Percentiles rank a stretch among this genome's conserved stretches.
Conservation (phyloP, 2,113 vertebrate genomes). For the Garra rufa region DNA sequence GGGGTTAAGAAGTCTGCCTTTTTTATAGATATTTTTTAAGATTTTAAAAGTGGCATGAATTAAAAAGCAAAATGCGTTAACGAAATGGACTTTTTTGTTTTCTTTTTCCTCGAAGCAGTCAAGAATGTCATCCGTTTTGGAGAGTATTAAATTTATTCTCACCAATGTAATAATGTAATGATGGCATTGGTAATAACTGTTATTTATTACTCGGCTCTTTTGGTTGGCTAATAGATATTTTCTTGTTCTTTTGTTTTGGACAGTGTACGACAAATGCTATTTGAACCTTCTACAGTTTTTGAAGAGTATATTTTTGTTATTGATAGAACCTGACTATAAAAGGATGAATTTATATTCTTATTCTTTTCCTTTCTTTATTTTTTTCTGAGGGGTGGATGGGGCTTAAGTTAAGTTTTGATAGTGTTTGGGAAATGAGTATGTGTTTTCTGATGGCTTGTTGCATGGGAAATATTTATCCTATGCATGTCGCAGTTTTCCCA, state of each 20-base stretch:
- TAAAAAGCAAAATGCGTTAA: slow-evolving; percentile 71
- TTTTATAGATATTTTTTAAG: slow-evolving; percentile 82
- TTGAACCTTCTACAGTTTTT: slow-evolving; percentile 80
- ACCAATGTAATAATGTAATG: slow-evolving; percentile 43
- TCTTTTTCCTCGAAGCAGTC: slow-evolving; percentile 68
- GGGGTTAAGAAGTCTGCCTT: slow-evolving; percentile 79
- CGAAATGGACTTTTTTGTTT: slow-evolving; percentile 67
- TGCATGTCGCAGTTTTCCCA: slow-evolving; percentile 47
- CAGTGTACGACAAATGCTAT: slow-evolving; percentile 78
- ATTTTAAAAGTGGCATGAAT: slow-evolving; percentile 80
- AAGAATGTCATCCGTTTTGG: slow-evolving; percentile 73
- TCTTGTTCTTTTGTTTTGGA: slow-evolving; percentile 72
- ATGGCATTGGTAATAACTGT: slow-evolving; percentile 69
- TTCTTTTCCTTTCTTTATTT: background rate
- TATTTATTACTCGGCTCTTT: slow-evolving; percentile 52
- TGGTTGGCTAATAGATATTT: slow-evolving; percentile 61
- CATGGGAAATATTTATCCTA: slow-evolving; percentile 47
- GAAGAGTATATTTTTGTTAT: slow-evolving; percentile 90
- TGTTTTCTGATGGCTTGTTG: slow-evolving; percentile 51
- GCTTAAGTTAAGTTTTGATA: slow-evolving; percentile 58
- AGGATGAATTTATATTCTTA: slow-evolving; percentile 47
- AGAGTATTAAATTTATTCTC: slow-evolving; percentile 70
- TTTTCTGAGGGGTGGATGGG: slow-evolving; percentile 40
- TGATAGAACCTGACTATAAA: slow-evolving; percentile 53
- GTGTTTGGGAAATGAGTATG: slow-evolving; percentile 51